These are phyloP conservation scores for Drosophila albomicans DNA, from an alignment of 1,140 invertebrate species.

Conservation along the genomic window DNA sequence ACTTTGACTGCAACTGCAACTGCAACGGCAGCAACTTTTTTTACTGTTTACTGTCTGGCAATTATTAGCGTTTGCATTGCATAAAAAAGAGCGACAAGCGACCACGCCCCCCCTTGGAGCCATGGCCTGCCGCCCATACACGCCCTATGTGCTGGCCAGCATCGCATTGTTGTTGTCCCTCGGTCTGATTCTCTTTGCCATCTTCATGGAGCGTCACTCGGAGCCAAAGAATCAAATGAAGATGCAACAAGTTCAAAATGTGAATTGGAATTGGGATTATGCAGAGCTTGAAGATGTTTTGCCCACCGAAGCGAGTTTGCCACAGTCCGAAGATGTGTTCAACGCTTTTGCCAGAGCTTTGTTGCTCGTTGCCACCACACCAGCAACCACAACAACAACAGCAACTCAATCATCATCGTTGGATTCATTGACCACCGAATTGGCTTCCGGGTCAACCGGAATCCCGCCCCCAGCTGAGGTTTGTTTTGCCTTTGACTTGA, in stretches of 20 bases:
- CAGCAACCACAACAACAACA: conserved; percentile 42
- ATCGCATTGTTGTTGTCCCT: conserved; percentile 50
- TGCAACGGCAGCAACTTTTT: conserved; percentile 6
- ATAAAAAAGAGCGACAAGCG: conserved; percentile 12
- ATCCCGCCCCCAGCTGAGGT: conserved; percentile 54
- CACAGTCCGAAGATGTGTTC: conserved; percentile 35
- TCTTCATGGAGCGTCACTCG: conserved; percentile 53
- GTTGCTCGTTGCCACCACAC: conserved; percentile 57
- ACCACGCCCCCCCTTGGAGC: conserved; percentile 8
- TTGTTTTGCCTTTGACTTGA: conserved; percentile 41
- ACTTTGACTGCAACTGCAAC: conserved; percentile 2
- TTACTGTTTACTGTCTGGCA: conserved; percentile 32
- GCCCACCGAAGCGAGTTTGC: conserved; percentile 2
- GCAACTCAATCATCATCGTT: conserved; percentile 14
- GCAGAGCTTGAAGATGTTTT: conserved; percentile 9
- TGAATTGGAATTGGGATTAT: background rate
- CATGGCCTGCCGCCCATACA: conserved; percentile 60
- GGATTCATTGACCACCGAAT: conserved; percentile 2
- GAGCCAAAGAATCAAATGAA: conserved; percentile 55
- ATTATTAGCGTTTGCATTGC: conserved; percentile 34
- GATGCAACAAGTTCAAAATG: conserved; percentile 32
- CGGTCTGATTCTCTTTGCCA: conserved; percentile 68
- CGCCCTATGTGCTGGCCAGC: conserved; percentile 35
- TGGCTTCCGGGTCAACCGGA: conserved; percentile 63
- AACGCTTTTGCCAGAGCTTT: conserved; percentile 39